phyloP scores from a whole-genome alignment of 2,888 invertebrate species.

The Hermaeophaga mercurialis region DNA sequence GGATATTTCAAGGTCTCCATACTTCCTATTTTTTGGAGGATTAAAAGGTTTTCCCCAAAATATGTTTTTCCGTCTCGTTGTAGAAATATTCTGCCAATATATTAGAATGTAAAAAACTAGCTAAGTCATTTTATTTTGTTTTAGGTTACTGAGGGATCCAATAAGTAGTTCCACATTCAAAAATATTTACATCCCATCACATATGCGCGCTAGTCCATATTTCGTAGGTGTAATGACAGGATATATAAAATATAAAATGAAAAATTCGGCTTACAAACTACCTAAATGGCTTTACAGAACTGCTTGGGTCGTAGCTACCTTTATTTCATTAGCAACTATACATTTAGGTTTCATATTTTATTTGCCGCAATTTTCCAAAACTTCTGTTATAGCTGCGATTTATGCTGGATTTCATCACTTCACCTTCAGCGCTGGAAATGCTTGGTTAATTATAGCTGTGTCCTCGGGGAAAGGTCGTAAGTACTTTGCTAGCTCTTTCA shows the following conservation, averaged over 20 bases:
- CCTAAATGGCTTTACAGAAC: constrained; percentile 38
- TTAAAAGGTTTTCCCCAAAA: no score
- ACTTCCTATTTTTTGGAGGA: no score
- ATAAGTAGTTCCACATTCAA: constrained; percentile 42
- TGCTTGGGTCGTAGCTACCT: constrained; percentile 42
- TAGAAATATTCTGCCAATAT: no score
- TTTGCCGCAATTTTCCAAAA: constrained; percentile 41
- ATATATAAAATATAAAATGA: constrained; percentile 45
- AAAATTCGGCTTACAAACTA: constrained; percentile 36
- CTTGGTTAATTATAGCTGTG: constrained; percentile 47
- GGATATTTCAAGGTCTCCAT: no score
- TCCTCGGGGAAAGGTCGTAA: constrained; percentile 50
- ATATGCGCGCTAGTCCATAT: constrained; percentile 48
- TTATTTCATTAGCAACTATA: constrained; percentile 36
- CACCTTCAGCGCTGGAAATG: constrained; percentile 46
- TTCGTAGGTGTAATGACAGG: constrained; percentile 47
- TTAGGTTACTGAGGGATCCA: constrained; percentile 46
- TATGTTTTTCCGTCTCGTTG: no score
- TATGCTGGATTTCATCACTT: constrained; percentile 49
- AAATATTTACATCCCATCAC: constrained; percentile 47
- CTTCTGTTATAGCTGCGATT: constrained; percentile 42
- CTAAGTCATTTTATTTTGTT: no score
- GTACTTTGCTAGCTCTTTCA: no score
- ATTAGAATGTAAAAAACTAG: no score
- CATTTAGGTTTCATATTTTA: constrained; percentile 49